Evolutionary conservation across 2,888 invertebrate genomes (phyloP).

Genomic region (Eubasilissa splendida): DNA sequence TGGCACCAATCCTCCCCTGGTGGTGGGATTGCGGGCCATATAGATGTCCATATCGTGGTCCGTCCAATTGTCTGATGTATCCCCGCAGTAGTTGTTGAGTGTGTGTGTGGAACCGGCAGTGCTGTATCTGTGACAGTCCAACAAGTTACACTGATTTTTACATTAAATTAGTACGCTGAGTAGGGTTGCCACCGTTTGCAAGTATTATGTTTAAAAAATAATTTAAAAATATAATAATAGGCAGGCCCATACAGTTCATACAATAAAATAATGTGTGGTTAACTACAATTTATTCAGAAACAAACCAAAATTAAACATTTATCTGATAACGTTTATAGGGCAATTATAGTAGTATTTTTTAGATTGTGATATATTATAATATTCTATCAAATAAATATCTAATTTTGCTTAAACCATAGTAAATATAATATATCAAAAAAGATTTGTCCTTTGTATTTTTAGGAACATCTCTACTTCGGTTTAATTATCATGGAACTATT

Average conservation of each 20-base stretch:
- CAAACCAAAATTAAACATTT: background rate
- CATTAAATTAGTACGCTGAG: slow-evolving; percentile 42
- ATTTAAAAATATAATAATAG: no score
- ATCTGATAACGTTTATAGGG: background rate
- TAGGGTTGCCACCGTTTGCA: slow-evolving; percentile 20
- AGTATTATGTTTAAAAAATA: no score
- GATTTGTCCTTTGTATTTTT: no score
- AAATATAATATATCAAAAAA: no score
- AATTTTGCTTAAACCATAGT: no score
- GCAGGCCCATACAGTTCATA: no score
- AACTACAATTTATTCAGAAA: background rate
- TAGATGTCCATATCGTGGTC: slow-evolving; percentile 97
- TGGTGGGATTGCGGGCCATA: slow-evolving; percentile 92
- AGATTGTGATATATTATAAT: no score
- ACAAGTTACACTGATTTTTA: slow-evolving; percentile 59
- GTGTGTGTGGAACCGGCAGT: slow-evolving; percentile 87
- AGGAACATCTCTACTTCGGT: no score
- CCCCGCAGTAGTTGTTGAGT: slow-evolving; percentile 85
- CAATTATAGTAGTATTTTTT: no score
- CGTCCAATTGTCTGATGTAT: slow-evolving; percentile 94
- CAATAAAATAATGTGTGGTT: background rate
- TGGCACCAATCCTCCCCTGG: slow-evolving; percentile 88
- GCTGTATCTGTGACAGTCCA: slow-evolving; percentile 69
- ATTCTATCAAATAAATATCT: no score
- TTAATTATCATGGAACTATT: no score